These are phyloP conservation scores for Agraylea sexmaculata DNA, from an alignment of 1,140 invertebrate species.

Conservation along the genomic window DNA sequence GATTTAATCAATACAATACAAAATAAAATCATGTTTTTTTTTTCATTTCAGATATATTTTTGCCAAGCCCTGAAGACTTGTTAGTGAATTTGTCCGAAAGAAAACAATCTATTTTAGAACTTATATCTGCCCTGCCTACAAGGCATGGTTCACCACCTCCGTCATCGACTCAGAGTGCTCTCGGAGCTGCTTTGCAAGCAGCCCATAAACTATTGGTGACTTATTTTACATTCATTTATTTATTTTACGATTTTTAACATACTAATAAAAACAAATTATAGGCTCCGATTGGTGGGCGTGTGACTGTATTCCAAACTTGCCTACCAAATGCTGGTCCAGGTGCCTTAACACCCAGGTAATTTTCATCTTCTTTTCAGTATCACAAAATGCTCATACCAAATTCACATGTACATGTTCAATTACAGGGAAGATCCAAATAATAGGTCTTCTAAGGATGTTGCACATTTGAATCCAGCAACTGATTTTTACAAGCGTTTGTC, in stretches of 20 bases:
- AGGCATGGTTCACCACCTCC: slow-evolving; percentile 66
- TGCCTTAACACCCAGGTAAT: slow-evolving; percentile 56
- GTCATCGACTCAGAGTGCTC: slow-evolving; percentile 60
- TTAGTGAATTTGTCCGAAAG: slow-evolving; percentile 85
- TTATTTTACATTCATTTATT: slow-evolving; percentile 1
- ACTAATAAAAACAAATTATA: too few relatives aligned
- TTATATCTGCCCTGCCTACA: slow-evolving; percentile 69
- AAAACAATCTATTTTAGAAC: slow-evolving; percentile 64
- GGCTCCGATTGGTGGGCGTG: slow-evolving; percentile 83
- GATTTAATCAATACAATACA: slow-evolving; percentile 1
- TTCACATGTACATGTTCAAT: slow-evolving; percentile 9
- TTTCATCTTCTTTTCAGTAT: not conserved
- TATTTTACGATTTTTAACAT: slow-evolving; percentile 12
- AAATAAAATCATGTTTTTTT: not conserved
- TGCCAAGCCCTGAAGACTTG: slow-evolving; percentile 82
- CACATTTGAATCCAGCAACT: slow-evolving; percentile 82
- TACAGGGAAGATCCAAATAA: slow-evolving; percentile 75
- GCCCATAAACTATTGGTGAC: slow-evolving; percentile 83
- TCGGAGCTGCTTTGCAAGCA: slow-evolving; percentile 87
- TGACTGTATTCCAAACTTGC: slow-evolving; percentile 88
- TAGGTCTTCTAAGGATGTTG: slow-evolving; percentile 65
- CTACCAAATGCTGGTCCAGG: slow-evolving; percentile 88
- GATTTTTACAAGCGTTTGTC: slow-evolving; percentile 98
- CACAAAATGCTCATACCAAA: too few relatives aligned
- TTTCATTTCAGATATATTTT: slow-evolving; percentile 58